Evolutionary conservation across 1,140 invertebrate species (phyloP).

Genomic region (Andrena cerasifolii): DNA sequence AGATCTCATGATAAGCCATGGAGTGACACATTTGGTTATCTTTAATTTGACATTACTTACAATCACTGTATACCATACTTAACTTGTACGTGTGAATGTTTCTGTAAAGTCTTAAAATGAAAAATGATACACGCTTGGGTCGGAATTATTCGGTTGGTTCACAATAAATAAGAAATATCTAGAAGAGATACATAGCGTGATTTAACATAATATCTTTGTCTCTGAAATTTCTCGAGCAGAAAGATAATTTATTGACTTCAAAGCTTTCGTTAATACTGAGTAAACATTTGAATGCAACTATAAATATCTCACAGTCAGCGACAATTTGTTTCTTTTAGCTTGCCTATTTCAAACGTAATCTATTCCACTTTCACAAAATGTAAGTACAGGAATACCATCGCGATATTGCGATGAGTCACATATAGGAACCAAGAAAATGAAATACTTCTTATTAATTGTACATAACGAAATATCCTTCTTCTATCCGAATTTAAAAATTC

Average conservation of each 20-base stretch:
- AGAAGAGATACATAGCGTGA: background rate
- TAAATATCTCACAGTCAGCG: background rate
- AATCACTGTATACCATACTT: background rate
- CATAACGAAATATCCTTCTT: conserved; percentile 28
- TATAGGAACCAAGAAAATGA: conserved; percentile 29
- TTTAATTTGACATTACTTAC: background rate
- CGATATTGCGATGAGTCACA: conserved; percentile 12
- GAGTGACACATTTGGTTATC: background rate
- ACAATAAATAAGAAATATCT: background rate
- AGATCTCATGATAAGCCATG: conserved; percentile 6
- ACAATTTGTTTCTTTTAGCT: conserved; percentile 20
- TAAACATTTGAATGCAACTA: conserved; percentile 41
- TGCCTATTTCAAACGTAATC: conserved; percentile 18
- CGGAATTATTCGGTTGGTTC: background rate
- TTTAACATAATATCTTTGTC: conserved; percentile 8
- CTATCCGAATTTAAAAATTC: conserved; percentile 47
- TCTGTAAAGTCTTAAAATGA: background rate
- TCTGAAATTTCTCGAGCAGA: background rate
- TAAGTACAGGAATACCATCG: conserved; percentile 30
- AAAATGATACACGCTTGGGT: background rate
- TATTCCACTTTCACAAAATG: conserved; percentile 21
- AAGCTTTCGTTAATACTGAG: conserved; percentile 37
- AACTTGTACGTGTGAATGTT: background rate
- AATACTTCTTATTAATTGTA: conserved; percentile 1
- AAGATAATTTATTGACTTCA: conserved; percentile 7